Conservation (phyloP, 2,888 invertebrate genomes). For the Acronicta leporina region DNA sequence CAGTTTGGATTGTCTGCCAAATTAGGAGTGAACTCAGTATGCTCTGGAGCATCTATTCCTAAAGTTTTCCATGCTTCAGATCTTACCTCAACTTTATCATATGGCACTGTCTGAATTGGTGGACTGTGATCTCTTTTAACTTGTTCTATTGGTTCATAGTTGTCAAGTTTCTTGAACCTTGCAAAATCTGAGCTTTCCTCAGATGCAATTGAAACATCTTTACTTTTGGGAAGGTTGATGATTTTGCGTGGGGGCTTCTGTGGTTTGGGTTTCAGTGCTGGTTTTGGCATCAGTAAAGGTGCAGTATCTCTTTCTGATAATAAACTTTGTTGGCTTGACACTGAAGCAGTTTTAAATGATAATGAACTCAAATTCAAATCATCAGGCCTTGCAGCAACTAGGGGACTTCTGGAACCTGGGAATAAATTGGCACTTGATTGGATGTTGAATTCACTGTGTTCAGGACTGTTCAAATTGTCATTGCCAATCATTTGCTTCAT, state of each 20-base stretch:
- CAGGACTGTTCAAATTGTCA: constrained; percentile 90
- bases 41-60: constrained; percentile 92
- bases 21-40: constrained; percentile 90
- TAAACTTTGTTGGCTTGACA: constrained; percentile 79
- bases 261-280: constrained; percentile 90
- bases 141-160: constrained; percentile 85
- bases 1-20: constrained; percentile 83
- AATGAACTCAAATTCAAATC: constrained; percentile 83
- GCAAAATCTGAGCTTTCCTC: constrained; percentile 85
- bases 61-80: constrained; percentile 95
- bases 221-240: constrained; percentile 81
- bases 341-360: constrained; percentile 82
- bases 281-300: constrained; percentile 86
- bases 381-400: constrained; percentile 90
- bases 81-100: constrained; percentile 93
- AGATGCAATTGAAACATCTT: constrained; percentile 76
- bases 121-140: constrained; percentile 84
- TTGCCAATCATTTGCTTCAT: constrained; percentile 95
- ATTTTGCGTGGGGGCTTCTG: constrained; percentile 90
- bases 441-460: constrained; percentile 92
- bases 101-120: constrained; percentile 82
- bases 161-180: constrained; percentile 87
- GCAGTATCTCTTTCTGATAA: constrained; percentile 79
- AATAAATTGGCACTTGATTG: constrained; percentile 94
- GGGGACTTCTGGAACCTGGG: constrained; percentile 94